These are phyloP conservation scores for Hylia prasina DNA, from an alignment of 2,113 vertebrate species.

Conservation along the genomic window DNA sequence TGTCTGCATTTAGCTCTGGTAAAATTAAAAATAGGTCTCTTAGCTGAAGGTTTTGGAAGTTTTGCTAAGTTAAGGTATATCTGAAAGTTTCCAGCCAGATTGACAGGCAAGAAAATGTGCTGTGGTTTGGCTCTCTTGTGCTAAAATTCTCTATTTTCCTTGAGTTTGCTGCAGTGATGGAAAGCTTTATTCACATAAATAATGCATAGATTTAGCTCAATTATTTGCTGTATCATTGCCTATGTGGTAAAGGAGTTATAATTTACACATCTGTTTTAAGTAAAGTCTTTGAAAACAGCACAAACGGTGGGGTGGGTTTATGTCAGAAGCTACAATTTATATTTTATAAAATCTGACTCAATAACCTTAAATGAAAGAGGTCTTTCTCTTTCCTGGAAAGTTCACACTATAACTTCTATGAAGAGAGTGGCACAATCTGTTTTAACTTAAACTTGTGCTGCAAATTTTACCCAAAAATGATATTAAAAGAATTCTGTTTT, in stretches of 20 bases:
- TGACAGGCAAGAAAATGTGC: accelerated
- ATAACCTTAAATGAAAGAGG: neutral
- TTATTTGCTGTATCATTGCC: neutral
- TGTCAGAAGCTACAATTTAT: neutral
- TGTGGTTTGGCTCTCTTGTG: neutral
- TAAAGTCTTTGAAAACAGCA: neutral
- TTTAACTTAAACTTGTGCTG: neutral
- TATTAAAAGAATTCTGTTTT: neutral
- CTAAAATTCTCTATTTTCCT: neutral
- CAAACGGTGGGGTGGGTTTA: neutral
- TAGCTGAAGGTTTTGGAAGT: accelerated
- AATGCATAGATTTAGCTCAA: neutral
- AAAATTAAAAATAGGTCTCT: neutral
- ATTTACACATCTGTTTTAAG: neutral
- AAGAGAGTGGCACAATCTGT: neutral
- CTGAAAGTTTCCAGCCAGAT: neutral
- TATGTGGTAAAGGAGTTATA: neutral
- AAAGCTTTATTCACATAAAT: neutral
- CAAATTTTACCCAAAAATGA: neutral
- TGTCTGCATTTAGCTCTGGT: neutral
- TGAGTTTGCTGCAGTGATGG: neutral
- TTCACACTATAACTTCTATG: neutral
- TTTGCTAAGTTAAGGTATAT: neutral
- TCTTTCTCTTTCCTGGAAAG: neutral
- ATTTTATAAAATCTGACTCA: neutral